Evolutionary conservation across 2,797 vertebrate species (phyloP).

Genomic region (Tinamus major): DNA sequence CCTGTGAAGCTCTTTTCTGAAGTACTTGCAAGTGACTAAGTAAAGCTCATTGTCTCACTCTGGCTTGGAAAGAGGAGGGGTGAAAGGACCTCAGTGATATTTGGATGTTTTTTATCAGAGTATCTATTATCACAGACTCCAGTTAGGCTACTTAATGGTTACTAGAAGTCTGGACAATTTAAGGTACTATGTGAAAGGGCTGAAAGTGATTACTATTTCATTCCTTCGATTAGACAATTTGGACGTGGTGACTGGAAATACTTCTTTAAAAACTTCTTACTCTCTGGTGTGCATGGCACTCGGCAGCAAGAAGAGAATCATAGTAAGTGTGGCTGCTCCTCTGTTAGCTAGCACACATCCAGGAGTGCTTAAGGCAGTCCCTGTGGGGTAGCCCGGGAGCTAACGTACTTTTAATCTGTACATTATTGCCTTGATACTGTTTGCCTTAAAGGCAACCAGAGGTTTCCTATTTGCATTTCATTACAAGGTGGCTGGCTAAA

Average conservation of each 20-base stretch:
- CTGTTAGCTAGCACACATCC: neutral
- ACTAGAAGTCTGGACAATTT: neutral
- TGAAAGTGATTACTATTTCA: neutral
- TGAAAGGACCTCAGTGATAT: neutral
- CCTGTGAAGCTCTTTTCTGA: neutral
- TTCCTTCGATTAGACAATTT: neutral
- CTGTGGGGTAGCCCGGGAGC: neutral
- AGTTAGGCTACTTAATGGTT: neutral
- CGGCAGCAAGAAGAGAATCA: neutral
- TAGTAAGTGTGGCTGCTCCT: neutral
- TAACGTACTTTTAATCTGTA: neutral
- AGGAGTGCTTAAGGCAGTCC: neutral
- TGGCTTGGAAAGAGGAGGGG: neutral
- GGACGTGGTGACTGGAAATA: neutral
- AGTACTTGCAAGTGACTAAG: neutral
- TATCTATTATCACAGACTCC: neutral
- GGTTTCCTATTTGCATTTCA: conserved; percentile 29
- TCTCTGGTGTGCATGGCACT: neutral
- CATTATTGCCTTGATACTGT: neutral
- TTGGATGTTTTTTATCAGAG: neutral
- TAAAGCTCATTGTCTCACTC: neutral
- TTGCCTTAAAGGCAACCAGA: neutral
- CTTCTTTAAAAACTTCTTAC: neutral
- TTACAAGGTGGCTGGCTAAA: conserved; percentile 36
- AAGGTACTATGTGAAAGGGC: neutral